Base-by-base conservation (phyloP, 2,113 vertebrate genomes). In the Antechinus flavipes region DNA sequence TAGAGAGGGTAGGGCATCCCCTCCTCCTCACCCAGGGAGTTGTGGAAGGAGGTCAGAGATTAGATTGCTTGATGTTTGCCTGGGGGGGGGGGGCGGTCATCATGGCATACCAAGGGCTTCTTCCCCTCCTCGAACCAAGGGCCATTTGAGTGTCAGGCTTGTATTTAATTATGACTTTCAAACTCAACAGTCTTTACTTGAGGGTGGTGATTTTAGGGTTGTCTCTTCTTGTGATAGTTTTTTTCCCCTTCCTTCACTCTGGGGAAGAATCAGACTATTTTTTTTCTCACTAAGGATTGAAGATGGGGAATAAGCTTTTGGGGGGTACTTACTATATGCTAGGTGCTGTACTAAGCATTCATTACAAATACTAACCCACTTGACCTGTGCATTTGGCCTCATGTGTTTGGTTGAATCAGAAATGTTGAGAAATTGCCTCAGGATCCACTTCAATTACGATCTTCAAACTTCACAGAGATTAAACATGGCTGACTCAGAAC, bases 391-490 rank as follows among this genome's bases (percentile, higher is more conserved):
- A 3, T 68, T 1, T 30, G 35, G 30, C 61, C 30, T 68, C 12
- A 16, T 68, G 35, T 35, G 35, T 68, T 68, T 68, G 30, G 30
- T 35, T 89, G 54, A 91, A 42, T 35, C 61, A 92, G 61, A 61
- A 56, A 55, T 94, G 53, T 42, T 91, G 27, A 92, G 3, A 14
- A 1, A 1, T 19, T 11, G 0, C 27, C 8, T 52, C 26, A n/a
- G 91, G 89, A 92, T 53, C 92, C 35, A 52, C 93, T 93, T 95
- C 52, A 42, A 42, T 93, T 89, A n/a, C 52, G 92, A 46, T 1
- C 0, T 93, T 54, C 47, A 68, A 93, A 54, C 1, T 30, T 90
- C 95, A 23, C 25, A 53, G 42, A 46, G 30, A 91, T n/a, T 42
- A 42, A 84, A 42, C 42, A 42, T 42, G 68, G 7, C 7, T 42